Conservation (phyloP, 2,888 invertebrate species). For the Drosophila maculinotata region DNA sequence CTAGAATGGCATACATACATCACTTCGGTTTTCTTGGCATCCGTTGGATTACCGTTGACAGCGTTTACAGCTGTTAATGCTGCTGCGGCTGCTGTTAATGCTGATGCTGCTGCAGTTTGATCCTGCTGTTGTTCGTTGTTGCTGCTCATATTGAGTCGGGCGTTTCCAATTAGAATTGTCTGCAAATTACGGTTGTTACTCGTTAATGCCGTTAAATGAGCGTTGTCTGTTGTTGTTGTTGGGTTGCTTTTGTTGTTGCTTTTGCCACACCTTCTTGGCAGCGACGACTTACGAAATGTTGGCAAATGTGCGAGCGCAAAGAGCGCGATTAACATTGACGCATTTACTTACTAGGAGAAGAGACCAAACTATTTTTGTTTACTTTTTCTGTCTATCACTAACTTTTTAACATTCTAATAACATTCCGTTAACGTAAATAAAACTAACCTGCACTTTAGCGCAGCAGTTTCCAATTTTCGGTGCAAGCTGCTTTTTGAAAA, state of each 20-base stretch:
- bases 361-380: slow-evolving; percentile 46
- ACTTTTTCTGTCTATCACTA: slow-evolving; percentile 30
- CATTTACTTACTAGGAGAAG: slow-evolving; percentile 55
- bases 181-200: slow-evolving; percentile 54
- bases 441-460: slow-evolving; percentile 69
- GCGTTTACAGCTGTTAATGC: slow-evolving; percentile 26
- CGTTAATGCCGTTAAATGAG: slow-evolving; percentile 45
- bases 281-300: slow-evolving; percentile 65
- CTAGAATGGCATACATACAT: slow-evolving; percentile 60
- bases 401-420: slow-evolving; percentile 24
- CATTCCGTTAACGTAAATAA: slow-evolving; percentile 43
- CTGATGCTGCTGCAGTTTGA: slow-evolving; percentile 17
- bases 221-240: slow-evolving; percentile 32
- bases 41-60: slow-evolving; percentile 56
- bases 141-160: slow-evolving; percentile 60
- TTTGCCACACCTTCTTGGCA: slow-evolving; percentile 77
- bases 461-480: slow-evolving; percentile 37
- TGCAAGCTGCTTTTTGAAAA: slow-evolving; percentile 33
- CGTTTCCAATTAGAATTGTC: slow-evolving; percentile 36
- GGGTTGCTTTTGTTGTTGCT: slow-evolving; percentile 27
- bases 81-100: slow-evolving; percentile 4
- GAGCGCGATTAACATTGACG: slow-evolving; percentile 83
- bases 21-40: slow-evolving; percentile 56
- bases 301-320: slow-evolving; percentile 76
- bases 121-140: slow-evolving; percentile 64